Conservation (phyloP, 2,113 vertebrate species). For the Paradisaea rubra region DNA sequence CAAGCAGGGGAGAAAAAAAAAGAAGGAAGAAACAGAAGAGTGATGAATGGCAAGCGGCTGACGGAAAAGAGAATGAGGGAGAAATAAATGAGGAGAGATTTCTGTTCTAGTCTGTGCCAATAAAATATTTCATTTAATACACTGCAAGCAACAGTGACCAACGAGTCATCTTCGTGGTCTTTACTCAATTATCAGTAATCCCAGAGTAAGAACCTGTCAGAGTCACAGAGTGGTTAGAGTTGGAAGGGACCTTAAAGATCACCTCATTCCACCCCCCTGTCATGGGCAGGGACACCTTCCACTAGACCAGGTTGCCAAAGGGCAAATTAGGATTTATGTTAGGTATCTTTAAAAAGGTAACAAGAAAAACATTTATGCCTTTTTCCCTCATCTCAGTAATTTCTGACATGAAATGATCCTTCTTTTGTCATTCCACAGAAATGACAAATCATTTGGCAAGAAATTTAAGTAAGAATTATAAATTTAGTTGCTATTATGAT, state of each 20-base stretch:
- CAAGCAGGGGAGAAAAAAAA: conserved; percentile 19
- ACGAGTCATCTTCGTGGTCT: neutral
- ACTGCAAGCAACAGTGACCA: neutral
- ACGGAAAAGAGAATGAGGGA: neutral
- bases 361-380: neutral
- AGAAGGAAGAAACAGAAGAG: conserved; percentile 32
- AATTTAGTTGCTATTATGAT: neutral
- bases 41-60: neutral
- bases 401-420: neutral
- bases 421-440: neutral
- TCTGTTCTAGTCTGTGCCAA: neutral
- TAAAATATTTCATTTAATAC: neutral
- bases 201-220: neutral
- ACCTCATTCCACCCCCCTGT: accelerated
- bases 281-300: neutral
- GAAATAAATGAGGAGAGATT: neutral
- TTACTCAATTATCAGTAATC: neutral
- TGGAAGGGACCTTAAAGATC: neutral
- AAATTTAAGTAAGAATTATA: neutral
- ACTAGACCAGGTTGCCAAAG: neutral
- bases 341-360: neutral
- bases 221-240: neutral
- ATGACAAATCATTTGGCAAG: neutral
- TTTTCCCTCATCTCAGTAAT: neutral
- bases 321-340: neutral